A percentile compares a stretch with the other conserved stretches of the same genome.
These are phyloP conservation scores for Lineus longissimus DNA, from an alignment of 1,140 invertebrate genomes.

Conservation along the genomic window DNA sequence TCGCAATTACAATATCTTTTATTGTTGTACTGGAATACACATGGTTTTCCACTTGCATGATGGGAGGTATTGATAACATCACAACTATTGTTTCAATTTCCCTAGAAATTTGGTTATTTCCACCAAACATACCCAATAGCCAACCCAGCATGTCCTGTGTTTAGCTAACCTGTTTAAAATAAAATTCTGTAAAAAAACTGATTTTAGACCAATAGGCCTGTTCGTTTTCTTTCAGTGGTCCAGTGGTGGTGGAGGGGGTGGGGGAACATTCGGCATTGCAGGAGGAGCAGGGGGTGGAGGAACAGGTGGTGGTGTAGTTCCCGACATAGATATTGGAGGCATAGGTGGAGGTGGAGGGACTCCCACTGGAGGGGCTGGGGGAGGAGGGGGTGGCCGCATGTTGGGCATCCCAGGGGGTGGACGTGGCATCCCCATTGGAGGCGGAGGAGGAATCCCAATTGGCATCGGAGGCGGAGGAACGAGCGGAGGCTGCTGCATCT, in stretches of 20 bases:
- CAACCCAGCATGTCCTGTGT: too few relatives aligned
- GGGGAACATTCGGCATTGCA: constrained; percentile 11
- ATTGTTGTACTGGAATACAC: too few relatives aligned
- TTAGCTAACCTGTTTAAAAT: too few relatives aligned
- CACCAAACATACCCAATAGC: too few relatives aligned
- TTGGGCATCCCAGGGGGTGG: constrained; percentile 40
- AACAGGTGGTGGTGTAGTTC: constrained; percentile 11
- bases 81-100: too few relatives aligned
- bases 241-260: not conserved
- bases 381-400: constrained; percentile 35
- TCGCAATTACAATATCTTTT: too few relatives aligned
- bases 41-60: too few relatives aligned
- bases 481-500: constrained; percentile 58
- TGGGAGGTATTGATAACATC: too few relatives aligned
- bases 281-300: constrained; percentile 25
- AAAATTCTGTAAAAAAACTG: too few relatives aligned
- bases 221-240: too few relatives aligned
- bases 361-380: constrained; percentile 24
- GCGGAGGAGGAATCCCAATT: constrained; percentile 36
- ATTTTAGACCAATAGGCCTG: too few relatives aligned
- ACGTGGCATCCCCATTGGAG: constrained; percentile 19
- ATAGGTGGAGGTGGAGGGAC: constrained; percentile 57
- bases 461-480: constrained; percentile 37
- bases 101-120: too few relatives aligned
- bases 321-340: constrained; percentile 60